Conservation (phyloP, 2,113 vertebrate genomes). For the Numenius arquata region DNA sequence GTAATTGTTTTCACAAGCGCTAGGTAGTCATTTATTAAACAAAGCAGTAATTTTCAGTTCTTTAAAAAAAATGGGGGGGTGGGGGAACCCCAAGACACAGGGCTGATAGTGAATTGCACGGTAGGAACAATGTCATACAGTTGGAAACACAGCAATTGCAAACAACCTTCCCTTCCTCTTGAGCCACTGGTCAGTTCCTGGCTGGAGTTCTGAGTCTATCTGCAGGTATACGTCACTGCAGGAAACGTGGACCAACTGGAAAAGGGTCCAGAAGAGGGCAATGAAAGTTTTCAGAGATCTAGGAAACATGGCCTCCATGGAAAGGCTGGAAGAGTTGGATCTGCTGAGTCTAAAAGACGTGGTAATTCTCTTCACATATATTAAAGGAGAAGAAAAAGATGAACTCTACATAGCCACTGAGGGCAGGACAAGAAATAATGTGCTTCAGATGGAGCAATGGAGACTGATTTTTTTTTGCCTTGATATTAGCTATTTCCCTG, state of each 20-base stretch:
- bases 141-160: background rate
- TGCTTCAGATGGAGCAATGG: background rate
- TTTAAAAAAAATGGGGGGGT: accelerated
- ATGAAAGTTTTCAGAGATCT: background rate
- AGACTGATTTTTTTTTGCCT: background rate
- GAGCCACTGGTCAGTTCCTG: background rate
- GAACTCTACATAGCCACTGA: background rate
- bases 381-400: background rate
- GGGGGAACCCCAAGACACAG: accelerated
- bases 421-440: background rate
- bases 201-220: background rate
- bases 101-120: background rate
- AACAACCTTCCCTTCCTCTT: background rate
- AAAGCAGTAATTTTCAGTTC: background rate
- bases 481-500: background rate
- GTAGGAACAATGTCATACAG: background rate
- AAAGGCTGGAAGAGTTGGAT: background rate
- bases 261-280: background rate
- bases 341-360: background rate
- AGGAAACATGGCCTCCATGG: background rate
- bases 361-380: background rate
- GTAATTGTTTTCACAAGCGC: background rate
- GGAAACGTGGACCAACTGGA: background rate
- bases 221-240: background rate
- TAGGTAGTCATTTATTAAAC: background rate